phyloP scores from a whole-genome alignment of 2,888 invertebrate genomes.

The Volucella bombylans region DNA sequence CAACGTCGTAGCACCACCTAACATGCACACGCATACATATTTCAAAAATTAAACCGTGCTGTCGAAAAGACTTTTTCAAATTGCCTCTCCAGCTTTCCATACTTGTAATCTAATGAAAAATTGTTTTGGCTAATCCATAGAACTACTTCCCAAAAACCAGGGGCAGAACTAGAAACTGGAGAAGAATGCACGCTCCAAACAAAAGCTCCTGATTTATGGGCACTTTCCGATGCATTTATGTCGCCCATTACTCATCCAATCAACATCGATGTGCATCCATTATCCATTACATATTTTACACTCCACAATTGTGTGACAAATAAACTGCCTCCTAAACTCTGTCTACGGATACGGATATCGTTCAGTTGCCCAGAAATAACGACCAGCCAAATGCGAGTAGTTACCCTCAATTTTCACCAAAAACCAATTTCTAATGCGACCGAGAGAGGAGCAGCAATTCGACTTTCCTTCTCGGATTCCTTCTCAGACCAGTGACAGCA shows the following conservation, averaged over 20 bases:
- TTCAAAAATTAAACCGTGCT: constrained; percentile 33
- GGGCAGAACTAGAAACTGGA: not conserved
- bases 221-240: constrained; percentile 69
- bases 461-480: not conserved
- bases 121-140: constrained; percentile 44
- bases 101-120: constrained; percentile 49
- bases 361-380: constrained; percentile 28
- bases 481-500: constrained; percentile 28
- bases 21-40: not conserved
- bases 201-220: constrained; percentile 66
- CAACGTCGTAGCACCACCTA: not conserved
- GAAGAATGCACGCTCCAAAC: constrained; percentile 35
- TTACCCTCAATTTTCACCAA: constrained; percentile 27
- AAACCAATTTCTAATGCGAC: constrained; percentile 51
- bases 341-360: constrained; percentile 19
- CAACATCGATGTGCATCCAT: constrained; percentile 69
- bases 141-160: not conserved
- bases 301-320: constrained; percentile 67
- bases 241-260: constrained; percentile 71
- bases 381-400: constrained; percentile 29
- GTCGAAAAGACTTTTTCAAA: constrained; percentile 9
- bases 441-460: not conserved
- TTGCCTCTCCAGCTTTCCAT: constrained; percentile 2
- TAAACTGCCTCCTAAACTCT: constrained; percentile 63
- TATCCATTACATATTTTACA: constrained; percentile 69